Percentiles rank a stretch among this genome's conserved stretches.
Evolutionary conservation across 2,113 vertebrate species (phyloP).

Genomic region (Trematomus loennbergii): DNA sequence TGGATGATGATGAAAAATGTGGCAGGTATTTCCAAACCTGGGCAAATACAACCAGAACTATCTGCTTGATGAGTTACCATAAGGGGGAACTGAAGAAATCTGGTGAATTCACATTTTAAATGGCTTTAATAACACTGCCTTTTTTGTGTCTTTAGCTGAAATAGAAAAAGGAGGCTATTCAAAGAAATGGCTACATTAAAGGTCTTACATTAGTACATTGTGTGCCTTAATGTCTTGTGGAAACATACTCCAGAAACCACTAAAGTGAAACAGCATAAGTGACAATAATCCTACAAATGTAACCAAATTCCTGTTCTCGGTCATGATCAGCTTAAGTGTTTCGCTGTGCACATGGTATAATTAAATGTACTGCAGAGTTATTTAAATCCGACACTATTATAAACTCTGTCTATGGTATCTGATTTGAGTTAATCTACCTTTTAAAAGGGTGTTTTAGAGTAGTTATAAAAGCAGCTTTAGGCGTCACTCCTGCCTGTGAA

Average conservation of each 20-base stretch:
- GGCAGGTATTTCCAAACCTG: slow-evolving; percentile 7
- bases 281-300: slow-evolving; percentile 3
- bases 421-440: slow-evolving; percentile 52
- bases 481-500: slow-evolving; percentile 46
- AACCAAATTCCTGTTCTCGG: slow-evolving; percentile 26
- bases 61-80: slow-evolving; percentile 14
- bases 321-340: slow-evolving; percentile 19
- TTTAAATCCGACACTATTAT: slow-evolving; percentile 29
- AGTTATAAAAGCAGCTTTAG: slow-evolving; percentile 32
- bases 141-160: slow-evolving; percentile 1
- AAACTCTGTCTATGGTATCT: slow-evolving; percentile 23
- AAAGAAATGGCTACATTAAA: background rate
- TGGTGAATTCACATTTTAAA: slow-evolving; percentile 10
- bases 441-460: slow-evolving; percentile 48
- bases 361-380: slow-evolving; percentile 32
- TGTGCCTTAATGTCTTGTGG: slow-evolving; percentile 16
- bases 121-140: background rate
- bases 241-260: slow-evolving; percentile 16
- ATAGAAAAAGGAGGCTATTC: slow-evolving; percentile 8
- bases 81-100: slow-evolving; percentile 7
- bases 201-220: background rate
- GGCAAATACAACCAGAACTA: slow-evolving; percentile 14
- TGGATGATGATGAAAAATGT: background rate
- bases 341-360: slow-evolving; percentile 10
- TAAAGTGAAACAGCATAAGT: background rate